These are phyloP conservation scores for Electrophaes corylata DNA, from an alignment of 2,888 invertebrate genomes.

Conservation along the genomic window DNA sequence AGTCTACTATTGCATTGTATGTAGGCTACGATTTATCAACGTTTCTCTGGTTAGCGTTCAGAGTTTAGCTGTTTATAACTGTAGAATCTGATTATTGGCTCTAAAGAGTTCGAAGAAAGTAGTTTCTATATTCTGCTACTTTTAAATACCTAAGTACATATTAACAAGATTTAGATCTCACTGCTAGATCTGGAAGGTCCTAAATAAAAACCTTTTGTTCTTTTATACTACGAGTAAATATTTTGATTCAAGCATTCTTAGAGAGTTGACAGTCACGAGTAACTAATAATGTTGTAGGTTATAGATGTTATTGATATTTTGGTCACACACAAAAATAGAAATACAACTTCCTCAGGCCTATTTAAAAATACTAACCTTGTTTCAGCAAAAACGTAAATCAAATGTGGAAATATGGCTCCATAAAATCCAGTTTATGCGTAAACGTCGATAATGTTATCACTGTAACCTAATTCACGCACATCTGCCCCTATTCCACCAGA, in stretches of 20 bases:
- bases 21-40: constrained; percentile 18
- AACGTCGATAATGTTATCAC: constrained; percentile 64
- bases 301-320: too few species aligned
- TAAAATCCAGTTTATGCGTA: constrained; percentile 19
- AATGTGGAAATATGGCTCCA: constrained; percentile 3
- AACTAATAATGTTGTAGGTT: too few species aligned
- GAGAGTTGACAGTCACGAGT: too few species aligned
- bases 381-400: not conserved
- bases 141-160: not conserved
- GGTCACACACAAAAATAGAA: too few species aligned
- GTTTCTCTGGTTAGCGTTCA: constrained; percentile 22
- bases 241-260: too few species aligned
- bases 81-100: constrained; percentile 2
- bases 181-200: too few species aligned
- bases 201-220: too few species aligned
- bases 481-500: constrained; percentile 66
- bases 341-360: too few species aligned
- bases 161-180: not conserved
- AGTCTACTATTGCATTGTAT: constrained; percentile 33
- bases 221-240: too few species aligned
- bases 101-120: constrained; percentile 2
- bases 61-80: constrained; percentile 4
- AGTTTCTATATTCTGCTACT: not conserved
- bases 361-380: not conserved
- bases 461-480: constrained; percentile 77